phyloP scores from a whole-genome alignment of 2,113 vertebrate genomes.

The Chaetorhynchus papuensis region DNA sequence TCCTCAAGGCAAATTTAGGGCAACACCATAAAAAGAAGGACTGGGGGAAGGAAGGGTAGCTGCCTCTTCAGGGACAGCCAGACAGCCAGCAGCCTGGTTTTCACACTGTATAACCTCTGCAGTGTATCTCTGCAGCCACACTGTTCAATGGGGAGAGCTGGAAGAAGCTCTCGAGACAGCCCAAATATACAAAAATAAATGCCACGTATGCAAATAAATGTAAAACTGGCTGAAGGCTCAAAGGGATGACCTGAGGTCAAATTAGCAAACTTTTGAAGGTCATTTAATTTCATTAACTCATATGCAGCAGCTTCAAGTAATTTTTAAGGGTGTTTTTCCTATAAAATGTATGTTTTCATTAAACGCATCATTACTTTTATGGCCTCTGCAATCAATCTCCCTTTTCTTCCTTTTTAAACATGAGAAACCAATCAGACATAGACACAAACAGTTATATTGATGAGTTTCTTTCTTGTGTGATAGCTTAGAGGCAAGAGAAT shows the following conservation, averaged over 20 bases:
- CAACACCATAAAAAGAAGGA: background rate
- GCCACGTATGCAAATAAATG: background rate
- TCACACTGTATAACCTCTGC: background rate
- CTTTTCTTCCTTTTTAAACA: conserved; percentile 66
- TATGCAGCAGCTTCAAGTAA: conserved; percentile 62
- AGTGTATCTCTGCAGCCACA: background rate
- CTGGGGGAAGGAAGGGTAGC: background rate
- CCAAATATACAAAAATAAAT: background rate
- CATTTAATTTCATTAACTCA: conserved; percentile 73
- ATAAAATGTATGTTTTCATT: conserved; percentile 81
- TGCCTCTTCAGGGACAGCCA: background rate
- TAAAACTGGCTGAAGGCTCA: conserved; percentile 13
- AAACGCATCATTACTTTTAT: conserved; percentile 81
- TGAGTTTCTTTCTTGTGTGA: conserved; percentile 67
- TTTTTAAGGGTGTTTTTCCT: conserved; percentile 77
- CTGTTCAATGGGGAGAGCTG: background rate
- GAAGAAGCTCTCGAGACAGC: background rate
- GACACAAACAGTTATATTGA: conserved; percentile 75
- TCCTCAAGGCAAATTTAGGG: background rate
- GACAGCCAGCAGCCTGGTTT: background rate
- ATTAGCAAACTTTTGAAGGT: conserved; percentile 68
- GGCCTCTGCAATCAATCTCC: conserved; percentile 76
- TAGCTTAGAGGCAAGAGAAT: conserved; percentile 68
- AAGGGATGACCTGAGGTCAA: conserved; percentile 49
- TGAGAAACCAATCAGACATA: conserved; percentile 75